Percentiles rank a stretch among this genome's conserved stretches.
phyloP scores from a whole-genome alignment of 2,888 invertebrate genomes.

The Phrixothrix hirtus region DNA sequence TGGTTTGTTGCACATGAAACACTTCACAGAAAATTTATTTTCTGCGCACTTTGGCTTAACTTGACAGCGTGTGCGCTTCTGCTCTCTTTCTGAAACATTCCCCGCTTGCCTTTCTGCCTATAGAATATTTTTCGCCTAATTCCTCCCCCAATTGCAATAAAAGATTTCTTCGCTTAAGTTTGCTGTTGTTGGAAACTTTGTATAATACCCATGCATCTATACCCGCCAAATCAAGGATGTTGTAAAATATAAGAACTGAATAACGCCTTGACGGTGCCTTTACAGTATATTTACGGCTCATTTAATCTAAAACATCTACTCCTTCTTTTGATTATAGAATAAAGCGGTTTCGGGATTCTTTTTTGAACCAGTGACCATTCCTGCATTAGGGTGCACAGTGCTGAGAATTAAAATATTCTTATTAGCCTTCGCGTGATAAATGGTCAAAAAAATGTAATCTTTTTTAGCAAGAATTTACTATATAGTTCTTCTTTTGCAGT shows the following conservation, averaged over 20 bases:
- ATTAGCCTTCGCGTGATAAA: not conserved
- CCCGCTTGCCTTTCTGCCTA: not conserved
- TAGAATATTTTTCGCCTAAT: not conserved
- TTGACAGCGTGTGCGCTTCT: not conserved
- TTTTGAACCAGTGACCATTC: too few relatives aligned
- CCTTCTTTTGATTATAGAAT: not conserved
- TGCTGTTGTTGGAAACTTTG: not conserved
- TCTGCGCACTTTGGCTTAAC: not conserved
- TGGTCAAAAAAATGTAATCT: not conserved
- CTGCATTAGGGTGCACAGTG: too few relatives aligned
- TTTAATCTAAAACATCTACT: conserved; percentile 1
- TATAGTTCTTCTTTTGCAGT: not conserved
- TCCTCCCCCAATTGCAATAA: conserved; percentile 1
- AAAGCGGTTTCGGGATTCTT: not conserved
- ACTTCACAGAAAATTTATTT: not conserved
- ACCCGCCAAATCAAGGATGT: not conserved
- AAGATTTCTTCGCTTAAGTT: too few relatives aligned
- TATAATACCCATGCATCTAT: not conserved
- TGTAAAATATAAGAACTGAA: not conserved
- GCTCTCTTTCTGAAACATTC: not conserved
- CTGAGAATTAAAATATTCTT: too few relatives aligned
- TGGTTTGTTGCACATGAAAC: not conserved
- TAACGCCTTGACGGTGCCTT: not conserved
- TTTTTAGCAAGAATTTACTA: not conserved
- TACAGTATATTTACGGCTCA: not conserved